Conservation (phyloP, 1,140 invertebrate species). For the Brachionus manjavacas region DNA sequence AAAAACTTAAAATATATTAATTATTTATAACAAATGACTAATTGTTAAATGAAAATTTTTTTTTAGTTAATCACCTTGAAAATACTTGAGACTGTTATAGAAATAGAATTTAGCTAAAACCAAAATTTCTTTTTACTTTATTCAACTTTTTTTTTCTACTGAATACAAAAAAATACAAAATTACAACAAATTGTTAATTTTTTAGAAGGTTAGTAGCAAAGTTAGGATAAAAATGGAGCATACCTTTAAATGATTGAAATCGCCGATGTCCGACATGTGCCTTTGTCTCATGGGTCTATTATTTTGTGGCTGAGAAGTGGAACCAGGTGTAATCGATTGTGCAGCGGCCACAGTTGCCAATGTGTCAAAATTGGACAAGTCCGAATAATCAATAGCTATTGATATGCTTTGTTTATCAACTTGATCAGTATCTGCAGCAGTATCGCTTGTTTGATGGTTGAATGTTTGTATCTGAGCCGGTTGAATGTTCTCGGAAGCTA, state of each 20-base stretch:
- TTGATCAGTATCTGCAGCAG: not conserved
- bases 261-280: not conserved
- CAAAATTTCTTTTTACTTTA: too few species aligned
- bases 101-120: too few species aligned
- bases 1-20: too few species aligned
- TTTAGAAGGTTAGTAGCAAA: too few species aligned
- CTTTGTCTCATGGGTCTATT: slow-evolving; percentile 14
- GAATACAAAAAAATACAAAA: not conserved
- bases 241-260: slow-evolving; percentile 16
- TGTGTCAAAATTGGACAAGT: slow-evolving; percentile 28
- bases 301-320: not conserved
- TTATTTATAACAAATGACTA: too few species aligned
- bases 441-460: not conserved
- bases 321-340: not conserved
- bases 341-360: slow-evolving; percentile 37
- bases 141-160: too few species aligned
- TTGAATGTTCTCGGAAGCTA: slow-evolving; percentile 44
- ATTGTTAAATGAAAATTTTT: too few species aligned
- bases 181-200: not conserved
- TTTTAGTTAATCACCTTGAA: too few species aligned
- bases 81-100: too few species aligned
- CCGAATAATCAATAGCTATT: slow-evolving; percentile 14
- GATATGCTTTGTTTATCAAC: not conserved
- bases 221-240: not conserved
- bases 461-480: not conserved